Evolutionary conservation across 2,888 invertebrate species (phyloP).

Genomic region (Athalia circularis): DNA sequence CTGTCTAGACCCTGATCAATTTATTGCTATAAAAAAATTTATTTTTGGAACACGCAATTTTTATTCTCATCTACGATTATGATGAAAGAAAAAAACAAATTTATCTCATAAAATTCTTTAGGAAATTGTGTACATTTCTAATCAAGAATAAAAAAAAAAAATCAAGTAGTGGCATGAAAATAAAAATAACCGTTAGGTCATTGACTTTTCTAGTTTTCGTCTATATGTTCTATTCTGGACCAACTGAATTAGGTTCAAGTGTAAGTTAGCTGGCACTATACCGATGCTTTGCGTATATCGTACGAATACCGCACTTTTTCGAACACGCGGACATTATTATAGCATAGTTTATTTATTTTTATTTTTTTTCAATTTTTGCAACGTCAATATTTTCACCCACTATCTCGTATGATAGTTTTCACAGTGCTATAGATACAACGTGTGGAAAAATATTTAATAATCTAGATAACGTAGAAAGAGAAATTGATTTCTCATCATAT

Average conservation of each 20-base stretch:
- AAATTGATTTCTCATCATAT: not conserved
- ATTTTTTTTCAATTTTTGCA: too few relatives aligned
- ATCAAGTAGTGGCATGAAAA: constrained; percentile 1
- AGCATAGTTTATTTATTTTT: too few relatives aligned
- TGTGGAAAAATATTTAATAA: not conserved
- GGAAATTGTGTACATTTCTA: not conserved
- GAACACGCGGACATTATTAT: not conserved
- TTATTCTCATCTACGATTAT: too few relatives aligned
- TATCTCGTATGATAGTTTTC: not conserved
- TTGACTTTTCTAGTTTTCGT: constrained; percentile 36
- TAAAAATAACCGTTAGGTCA: constrained; percentile 40
- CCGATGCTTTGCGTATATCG: not conserved
- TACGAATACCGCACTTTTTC: not conserved
- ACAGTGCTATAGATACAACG: not conserved
- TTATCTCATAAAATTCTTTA: not conserved
- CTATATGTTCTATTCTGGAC: constrained; percentile 40
- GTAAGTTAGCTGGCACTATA: constrained; percentile 11
- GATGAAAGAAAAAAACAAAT: not conserved
- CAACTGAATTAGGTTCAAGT: constrained; percentile 29
- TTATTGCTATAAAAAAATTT: too few relatives aligned
- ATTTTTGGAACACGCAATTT: too few relatives aligned
- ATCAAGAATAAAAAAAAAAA: not conserved
- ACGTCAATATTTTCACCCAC: not conserved
- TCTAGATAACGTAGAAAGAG: not conserved
- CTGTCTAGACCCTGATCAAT: too few relatives aligned